These are phyloP conservation scores for Monodelphis domestica DNA, from an alignment of 2,797 vertebrate genomes.

Conservation along the genomic window DNA sequence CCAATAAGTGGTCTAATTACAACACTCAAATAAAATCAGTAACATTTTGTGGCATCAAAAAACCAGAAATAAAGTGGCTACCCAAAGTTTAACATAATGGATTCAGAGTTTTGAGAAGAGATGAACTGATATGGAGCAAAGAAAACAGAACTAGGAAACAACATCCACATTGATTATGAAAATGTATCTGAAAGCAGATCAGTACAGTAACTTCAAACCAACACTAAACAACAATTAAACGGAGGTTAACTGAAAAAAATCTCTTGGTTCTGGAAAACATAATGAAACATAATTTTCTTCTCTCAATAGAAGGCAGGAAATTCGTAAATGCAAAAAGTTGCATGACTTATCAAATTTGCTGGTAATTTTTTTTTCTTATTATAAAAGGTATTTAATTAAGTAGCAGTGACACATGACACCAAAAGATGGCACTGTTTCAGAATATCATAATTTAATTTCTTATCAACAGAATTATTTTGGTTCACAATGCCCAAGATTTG, in stretches of 20 bases:
- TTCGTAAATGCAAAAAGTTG: not conserved
- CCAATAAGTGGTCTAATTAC: not conserved
- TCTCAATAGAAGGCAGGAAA: not conserved
- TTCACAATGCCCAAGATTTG: not conserved
- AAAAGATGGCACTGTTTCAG: not conserved
- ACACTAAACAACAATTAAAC: not conserved
- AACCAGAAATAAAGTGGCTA: not conserved
- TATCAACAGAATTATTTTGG: not conserved
- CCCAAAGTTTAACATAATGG: not conserved
- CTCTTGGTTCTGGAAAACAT: not conserved
- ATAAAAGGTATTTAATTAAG: not conserved
- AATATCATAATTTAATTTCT: not conserved
- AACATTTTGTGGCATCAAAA: not conserved
- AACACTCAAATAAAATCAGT: not conserved
- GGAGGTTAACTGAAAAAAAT: not conserved
- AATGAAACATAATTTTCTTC: not conserved
- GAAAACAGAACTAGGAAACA: not conserved
- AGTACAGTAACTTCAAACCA: not conserved
- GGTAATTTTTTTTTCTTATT: not conserved
- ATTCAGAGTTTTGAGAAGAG: not conserved
- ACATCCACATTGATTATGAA: not conserved
- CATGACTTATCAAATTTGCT: not conserved
- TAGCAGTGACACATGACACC: not conserved
- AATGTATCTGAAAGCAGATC: not conserved
- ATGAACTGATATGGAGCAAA: not conserved